These are phyloP conservation scores for Cerastoderma edule DNA, from an alignment of 2,888 invertebrate genomes.

Conservation along the genomic window DNA sequence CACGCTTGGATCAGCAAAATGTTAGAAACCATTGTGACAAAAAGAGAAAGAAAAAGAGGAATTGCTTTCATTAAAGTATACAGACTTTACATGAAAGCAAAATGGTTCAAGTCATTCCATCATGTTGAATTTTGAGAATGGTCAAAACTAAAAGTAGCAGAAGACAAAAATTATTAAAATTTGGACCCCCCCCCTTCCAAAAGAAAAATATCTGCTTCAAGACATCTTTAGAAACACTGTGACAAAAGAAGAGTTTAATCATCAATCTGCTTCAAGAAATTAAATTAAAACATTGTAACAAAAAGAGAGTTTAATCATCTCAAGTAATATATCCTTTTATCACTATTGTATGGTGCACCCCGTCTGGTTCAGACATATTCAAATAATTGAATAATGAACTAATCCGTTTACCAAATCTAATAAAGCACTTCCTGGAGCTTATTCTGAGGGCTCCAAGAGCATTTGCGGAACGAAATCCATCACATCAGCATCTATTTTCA, in stretches of 20 bases:
- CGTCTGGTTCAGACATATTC: neutral
- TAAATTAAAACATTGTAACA: neutral
- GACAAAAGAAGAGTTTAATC: constrained; percentile 4
- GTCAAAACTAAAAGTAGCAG: neutral
- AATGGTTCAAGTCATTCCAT: too few species aligned
- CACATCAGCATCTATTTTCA: constrained; percentile 1
- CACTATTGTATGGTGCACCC: neutral
- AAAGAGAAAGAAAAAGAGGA: too few species aligned
- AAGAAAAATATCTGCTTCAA: neutral
- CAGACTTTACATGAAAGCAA: too few species aligned
- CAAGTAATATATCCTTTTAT: neutral
- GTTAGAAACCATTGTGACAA: too few species aligned
- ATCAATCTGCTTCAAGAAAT: neutral
- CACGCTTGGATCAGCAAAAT: too few species aligned
- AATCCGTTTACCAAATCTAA: neutral
- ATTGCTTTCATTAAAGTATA: too few species aligned
- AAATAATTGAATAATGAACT: too few species aligned
- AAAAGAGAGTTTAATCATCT: neutral
- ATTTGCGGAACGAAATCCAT: neutral
- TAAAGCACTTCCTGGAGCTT: neutral
- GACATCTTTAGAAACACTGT: neutral
- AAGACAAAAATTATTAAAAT: neutral
- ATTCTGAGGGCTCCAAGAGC: neutral
- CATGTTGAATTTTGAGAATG: neutral
- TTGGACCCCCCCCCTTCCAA: neutral